These are phyloP conservation scores for Leptodactylus fuscus DNA, from an alignment of 2,113 vertebrate genomes.

Conservation along the genomic window DNA sequence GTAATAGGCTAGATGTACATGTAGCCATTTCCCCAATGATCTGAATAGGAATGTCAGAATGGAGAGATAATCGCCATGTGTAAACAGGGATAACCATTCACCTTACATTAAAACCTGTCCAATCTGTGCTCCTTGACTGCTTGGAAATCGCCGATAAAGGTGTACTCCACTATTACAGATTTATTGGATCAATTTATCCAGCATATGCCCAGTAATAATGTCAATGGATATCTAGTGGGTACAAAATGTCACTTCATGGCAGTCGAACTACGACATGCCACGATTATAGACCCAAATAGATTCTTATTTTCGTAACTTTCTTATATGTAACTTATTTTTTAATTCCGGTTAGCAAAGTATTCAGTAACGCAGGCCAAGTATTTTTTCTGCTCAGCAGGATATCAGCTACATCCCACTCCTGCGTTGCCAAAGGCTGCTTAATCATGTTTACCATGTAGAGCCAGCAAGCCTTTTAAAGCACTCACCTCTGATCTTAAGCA, in stretches of 20 bases:
- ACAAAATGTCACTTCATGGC: neutral
- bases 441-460: conserved; percentile 27
- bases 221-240: neutral
- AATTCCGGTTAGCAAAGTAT: conserved; percentile 23
- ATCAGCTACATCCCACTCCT: conserved; percentile 10
- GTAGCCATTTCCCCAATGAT: neutral
- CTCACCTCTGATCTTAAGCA: conserved; percentile 47
- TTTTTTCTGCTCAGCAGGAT: conserved; percentile 15
- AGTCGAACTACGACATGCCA: neutral
- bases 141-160: neutral
- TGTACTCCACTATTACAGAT: neutral
- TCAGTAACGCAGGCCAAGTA: neutral
- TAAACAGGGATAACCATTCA: neutral
- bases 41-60: neutral
- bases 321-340: neutral
- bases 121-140: neutral
- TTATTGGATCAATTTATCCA: no score
- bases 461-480: conserved; percentile 24
- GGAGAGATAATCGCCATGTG: neutral
- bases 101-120: neutral
- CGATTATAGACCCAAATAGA: neutral
- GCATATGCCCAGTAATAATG: neutral
- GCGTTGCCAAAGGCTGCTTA: conserved; percentile 23
- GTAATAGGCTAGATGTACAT: neutral
- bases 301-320: neutral